Evolutionary conservation across 2,888 invertebrate species (phyloP), one percentile per base, ranked within the genome.

Genomic region (Eilema depressum): DNA sequence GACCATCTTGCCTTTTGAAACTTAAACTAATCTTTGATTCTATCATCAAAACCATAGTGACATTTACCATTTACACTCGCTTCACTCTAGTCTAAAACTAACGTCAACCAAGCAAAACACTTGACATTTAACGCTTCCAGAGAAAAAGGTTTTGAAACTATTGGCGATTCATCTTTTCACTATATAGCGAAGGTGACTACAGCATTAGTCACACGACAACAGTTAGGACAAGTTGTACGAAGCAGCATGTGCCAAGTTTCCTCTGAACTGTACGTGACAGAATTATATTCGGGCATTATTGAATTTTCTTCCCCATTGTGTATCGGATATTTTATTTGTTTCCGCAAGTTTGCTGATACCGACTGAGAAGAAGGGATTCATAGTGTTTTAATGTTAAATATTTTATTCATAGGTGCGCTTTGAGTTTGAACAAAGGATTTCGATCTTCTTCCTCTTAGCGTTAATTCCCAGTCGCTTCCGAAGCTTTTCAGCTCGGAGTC

Each of bases 121-220:
- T 41, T 41, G 17, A 47, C 20, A 47, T 47, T 7, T 20, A 20
- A 20, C 20, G 47, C 5, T 3, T 47, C 5, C 5, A 47, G 47
- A 47, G 20, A 20, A 20, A 47, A 47, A 47, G 47, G 47, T 47
- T 47, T 47, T 5, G 20, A 47, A 47, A 47, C 17, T 53, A 53
- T 53, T n/a, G 2, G 53, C 10, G 53, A 53, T 53, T n/a, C n/a
- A 20, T 53, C 17, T 53, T n/a, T n/a, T 8, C 53, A 53, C 53
- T 53, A 47, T 20, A 20, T 41, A 25, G 25, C 20, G 10, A 28
- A 65, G 53, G 64, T 65, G 64, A 65, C 64, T 53, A 65, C 30
- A n/a, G 64, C 23, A 56, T 28, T 23, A 23, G 17, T 23, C 62
- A 23, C n/a, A 14, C 12, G 23, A 3, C 33, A 33, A 28, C 8